Evolutionary conservation across 2,113 vertebrate species (phyloP).

Genomic region (Dolichallabes microphthalmus): DNA sequence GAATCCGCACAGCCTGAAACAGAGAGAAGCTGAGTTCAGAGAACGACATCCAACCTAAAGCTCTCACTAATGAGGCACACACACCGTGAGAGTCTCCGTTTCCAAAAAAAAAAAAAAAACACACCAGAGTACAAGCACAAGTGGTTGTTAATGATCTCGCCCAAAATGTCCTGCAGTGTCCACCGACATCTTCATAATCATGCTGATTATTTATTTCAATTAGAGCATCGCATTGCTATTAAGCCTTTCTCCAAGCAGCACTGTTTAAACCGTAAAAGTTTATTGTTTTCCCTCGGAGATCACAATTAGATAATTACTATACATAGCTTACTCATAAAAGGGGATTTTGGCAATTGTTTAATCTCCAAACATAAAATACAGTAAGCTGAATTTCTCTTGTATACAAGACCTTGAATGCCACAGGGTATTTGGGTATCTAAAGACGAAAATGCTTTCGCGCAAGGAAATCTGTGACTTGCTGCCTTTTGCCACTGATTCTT

Average conservation of each 20-base stretch:
- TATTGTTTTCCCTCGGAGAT: not conserved
- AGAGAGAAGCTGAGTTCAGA: conserved; percentile 18
- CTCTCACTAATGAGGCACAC: conserved; percentile 27
- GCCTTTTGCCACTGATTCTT: not conserved
- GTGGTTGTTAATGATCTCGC: conserved; percentile 18
- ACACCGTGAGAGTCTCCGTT: not conserved
- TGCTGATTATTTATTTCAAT: not conserved
- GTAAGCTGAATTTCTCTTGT: not conserved
- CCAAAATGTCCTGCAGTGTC: conserved; percentile 10
- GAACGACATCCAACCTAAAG: conserved; percentile 12
- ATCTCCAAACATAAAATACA: not conserved
- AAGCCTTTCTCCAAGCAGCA: not conserved
- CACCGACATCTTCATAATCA: conserved; percentile 3
- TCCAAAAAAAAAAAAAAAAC: not conserved
- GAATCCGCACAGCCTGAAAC: not conserved
- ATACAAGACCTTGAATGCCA: not conserved
- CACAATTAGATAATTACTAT: not conserved
- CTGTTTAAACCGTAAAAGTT: not conserved
- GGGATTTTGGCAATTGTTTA: no score
- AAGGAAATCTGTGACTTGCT: not conserved
- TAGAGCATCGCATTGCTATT: not conserved
- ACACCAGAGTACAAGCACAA: not conserved
- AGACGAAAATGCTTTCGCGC: not conserved
- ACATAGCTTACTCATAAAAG: not conserved
- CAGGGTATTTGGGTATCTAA: not conserved